phyloP scores from a whole-genome alignment of 2,888 invertebrate genomes.

The Pyrgus malvae region DNA sequence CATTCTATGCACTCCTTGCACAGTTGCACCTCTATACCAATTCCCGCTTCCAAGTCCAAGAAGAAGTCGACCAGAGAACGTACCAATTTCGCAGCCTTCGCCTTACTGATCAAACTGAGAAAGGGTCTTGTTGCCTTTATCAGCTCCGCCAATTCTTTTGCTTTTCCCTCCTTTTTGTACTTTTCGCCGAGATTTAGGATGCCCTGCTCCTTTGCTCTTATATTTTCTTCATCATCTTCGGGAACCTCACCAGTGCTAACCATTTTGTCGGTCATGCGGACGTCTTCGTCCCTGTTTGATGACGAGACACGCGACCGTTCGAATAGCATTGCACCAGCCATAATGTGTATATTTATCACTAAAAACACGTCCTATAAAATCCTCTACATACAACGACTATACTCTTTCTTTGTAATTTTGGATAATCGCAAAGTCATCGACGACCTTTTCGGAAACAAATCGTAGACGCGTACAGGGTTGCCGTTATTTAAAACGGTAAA shows the following conservation, averaged over 20 bases:
- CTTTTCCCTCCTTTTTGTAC: slow-evolving; percentile 96
- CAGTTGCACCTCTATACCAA: slow-evolving; percentile 95
- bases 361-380: slow-evolving; percentile 66
- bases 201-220: slow-evolving; percentile 95
- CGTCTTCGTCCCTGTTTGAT: slow-evolving; percentile 88
- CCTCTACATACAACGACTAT: slow-evolving; percentile 65
- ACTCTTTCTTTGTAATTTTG: slow-evolving; percentile 79
- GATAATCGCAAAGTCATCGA: slow-evolving; percentile 82
- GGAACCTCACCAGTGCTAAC: slow-evolving; percentile 88
- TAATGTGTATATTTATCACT: slow-evolving; percentile 80
- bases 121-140: slow-evolving; percentile 98
- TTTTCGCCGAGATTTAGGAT: slow-evolving; percentile 96
- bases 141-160: slow-evolving; percentile 94
- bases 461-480: slow-evolving; percentile 75
- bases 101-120: slow-evolving; percentile 96
- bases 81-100: slow-evolving; percentile 99
- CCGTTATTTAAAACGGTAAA: slow-evolving; percentile 38
- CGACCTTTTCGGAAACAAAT: slow-evolving; percentile 78
- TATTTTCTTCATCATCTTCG: slow-evolving; percentile 94
- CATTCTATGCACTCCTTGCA: slow-evolving; percentile 99
- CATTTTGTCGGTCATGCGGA: slow-evolving; percentile 88
- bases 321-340: slow-evolving; percentile 96
- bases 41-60: slow-evolving; percentile 97
- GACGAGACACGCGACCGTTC: slow-evolving; percentile 91
- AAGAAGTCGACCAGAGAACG: slow-evolving; percentile 98